Evolutionary conservation across 37 sponge, comb jelly and placozoan genomes (phyloP), one percentile per base, ranked within the genome.

Genomic region (Halichondria panicea): DNA sequence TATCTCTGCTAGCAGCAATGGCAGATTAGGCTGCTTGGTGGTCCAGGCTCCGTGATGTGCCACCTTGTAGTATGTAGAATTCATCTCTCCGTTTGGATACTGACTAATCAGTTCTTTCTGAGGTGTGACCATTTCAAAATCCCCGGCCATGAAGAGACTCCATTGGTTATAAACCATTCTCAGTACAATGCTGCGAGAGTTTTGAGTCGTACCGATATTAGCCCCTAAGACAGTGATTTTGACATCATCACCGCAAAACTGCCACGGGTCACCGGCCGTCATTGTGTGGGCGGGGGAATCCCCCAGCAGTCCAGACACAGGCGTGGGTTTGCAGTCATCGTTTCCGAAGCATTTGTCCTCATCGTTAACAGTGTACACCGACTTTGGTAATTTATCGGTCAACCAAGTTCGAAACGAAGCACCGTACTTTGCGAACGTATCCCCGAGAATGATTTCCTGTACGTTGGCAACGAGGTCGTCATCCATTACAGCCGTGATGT

Each of bases 41-140:
- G 80, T 58, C 70, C 80, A 70, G 6, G 80, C 71, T 27, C 80
- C 80, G 43, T 79, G 80, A 25, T 79, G 80, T 19, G 80, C 60
- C n/a, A 70, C 37, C n/a, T 70, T 69, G 50, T 79, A 79, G 25
- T 50, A 62, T 0, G 56, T 60, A 21, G 80, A 79, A n/a, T 59
- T 5, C 22, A 79, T n/a, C 19, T 39, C 39, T 30, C 52, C 45
- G 42, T 24, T n/a, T 4, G 52, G 71, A 55, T 57, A 72, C 21
- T 37, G 50, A 12, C 56, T 33, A 1, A 72, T 56, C 24, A 72
- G 57, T 3, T 6, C 40, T 11, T 33, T 40, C 40, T 72, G 73
- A 24, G 55, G 57, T 2, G 6, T 8, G 25, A 37, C 33, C 43
- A 7, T 56, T 32, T 72, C 73, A 72, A 72, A 72, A 57, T 72